These are phyloP conservation scores for Hermatobates lingyangjiaoensis DNA, from an alignment of 1,140 invertebrate genomes.

Conservation along the genomic window DNA sequence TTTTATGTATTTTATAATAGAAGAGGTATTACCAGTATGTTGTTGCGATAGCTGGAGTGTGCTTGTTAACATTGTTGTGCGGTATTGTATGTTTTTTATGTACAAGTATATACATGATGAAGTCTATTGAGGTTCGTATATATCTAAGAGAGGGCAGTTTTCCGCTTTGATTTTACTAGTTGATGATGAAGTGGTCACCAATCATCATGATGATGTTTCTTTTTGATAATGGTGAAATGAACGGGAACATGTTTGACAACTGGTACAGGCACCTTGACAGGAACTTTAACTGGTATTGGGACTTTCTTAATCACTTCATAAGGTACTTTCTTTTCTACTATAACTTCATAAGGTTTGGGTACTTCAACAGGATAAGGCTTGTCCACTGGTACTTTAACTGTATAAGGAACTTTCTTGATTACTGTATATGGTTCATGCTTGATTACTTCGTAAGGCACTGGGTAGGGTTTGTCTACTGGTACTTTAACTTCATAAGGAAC, in stretches of 20 bases:
- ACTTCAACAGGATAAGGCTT: slow-evolving; percentile 30
- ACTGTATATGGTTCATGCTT: slow-evolving; percentile 30
- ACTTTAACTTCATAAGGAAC: slow-evolving; percentile 29
- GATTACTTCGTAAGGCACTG: slow-evolving; percentile 36
- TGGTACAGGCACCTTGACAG: slow-evolving; percentile 2
- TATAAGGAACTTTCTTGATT: slow-evolving; percentile 36
- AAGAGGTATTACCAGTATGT: too few species aligned
- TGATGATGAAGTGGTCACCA: too few species aligned
- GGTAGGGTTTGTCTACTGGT: slow-evolving; percentile 23
- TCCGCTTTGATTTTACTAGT: too few species aligned
- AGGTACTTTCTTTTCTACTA: slow-evolving; percentile 35
- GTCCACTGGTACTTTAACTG: slow-evolving; percentile 32
- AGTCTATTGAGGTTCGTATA: too few species aligned
- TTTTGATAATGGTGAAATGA: slow-evolving; percentile 28
- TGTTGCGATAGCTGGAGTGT: too few species aligned
- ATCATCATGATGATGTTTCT: slow-evolving; percentile 26
- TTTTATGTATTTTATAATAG: too few species aligned
- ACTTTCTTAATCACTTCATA: slow-evolving; percentile 35
- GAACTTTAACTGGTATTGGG: slow-evolving; percentile 30
- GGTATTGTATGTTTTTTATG: too few species aligned
- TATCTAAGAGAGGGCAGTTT: too few species aligned
- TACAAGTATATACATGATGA: too few species aligned
- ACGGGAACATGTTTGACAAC: neutral
- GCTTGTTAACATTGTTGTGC: too few species aligned
- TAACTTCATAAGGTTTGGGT: slow-evolving; percentile 30